Evolutionary conservation across 2,113 vertebrate genomes (phyloP), one percentile per base, ranked within the genome.

Genomic region (Dasyornis broadbenti): DNA sequence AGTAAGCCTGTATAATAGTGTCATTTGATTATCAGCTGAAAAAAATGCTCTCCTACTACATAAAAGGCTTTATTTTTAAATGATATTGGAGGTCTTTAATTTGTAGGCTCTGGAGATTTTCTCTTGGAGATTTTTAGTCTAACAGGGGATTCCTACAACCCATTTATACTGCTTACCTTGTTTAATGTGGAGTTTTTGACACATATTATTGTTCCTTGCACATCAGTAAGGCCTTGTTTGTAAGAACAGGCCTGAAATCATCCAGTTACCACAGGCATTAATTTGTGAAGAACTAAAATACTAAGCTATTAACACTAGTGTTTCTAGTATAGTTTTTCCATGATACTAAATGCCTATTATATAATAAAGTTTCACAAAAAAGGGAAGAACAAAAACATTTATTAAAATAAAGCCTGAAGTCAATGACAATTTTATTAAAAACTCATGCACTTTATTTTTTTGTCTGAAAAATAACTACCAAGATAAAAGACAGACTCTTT

Each of bases 11-110:
- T 94, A 98, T 98, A 98, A 98, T 97, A 97, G 95, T 96, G 95
- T 97, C 96, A 98, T 98, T 98, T 98, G 98, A 98, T 97, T 97
- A 98, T 98, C 97, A 98, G 94, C 94, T 97, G 95, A 97, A 96
- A 97, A 45, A 96, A 98, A 97, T 95, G 83, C 59, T 94, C 94
- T 95, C 83, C 83, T 94, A 89, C 77, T 97, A 97, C 80, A 97
- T 98, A 98, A 98, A 98, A 98, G 94, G 75, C 90, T 98, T 98
- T 97, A 97, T 97, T 97, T 98, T 97, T 97, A 97, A 97, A 97
- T 97, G 47, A 98, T 96, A 98, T 96, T 97, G 93, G 97, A 97
- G 93, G 97, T 96, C 94, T 97, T 97, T 97, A 97, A 97, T 98
- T 96, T 97, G 95, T 91, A 97, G 89, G 75, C 97, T 97, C 96